Conservation (phyloP, 1,140 invertebrate species). For the Ips nitidus region DNA sequence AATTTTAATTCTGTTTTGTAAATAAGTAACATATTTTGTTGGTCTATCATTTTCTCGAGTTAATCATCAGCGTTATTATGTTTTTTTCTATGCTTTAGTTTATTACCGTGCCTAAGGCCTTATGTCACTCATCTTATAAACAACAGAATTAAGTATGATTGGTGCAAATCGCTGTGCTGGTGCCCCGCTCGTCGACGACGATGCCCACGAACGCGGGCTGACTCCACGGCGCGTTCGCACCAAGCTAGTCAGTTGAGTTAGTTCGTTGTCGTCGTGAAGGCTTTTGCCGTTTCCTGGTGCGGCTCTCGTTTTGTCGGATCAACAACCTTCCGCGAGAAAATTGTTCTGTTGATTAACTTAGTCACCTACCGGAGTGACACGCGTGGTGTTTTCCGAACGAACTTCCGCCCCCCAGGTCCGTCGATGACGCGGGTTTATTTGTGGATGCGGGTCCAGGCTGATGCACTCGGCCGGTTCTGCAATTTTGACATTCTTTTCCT, state of each 20-base stretch:
- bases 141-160: neutral
- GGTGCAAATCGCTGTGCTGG: neutral
- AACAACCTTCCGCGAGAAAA: constrained; percentile 19
- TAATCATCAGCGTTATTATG: no score
- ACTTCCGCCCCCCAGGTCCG: no score
- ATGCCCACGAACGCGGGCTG: neutral
- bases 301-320: constrained; percentile 8
- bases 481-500: no score
- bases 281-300: neutral
- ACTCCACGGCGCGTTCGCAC: neutral
- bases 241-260: constrained; percentile 5
- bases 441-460: neutral
- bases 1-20: no score
- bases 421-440: neutral
- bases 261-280: constrained; percentile 10
- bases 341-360: neutral
- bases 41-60: no score
- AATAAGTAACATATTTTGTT: no score
- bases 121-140: no score
- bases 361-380: no score
- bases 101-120: no score
- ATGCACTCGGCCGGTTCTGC: neutral
- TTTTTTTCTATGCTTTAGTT: no score
- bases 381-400: no score
- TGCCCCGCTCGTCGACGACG: neutral